Conservation (phyloP, 2,113 vertebrate genomes). For the Damaliscus lunatus region DNA sequence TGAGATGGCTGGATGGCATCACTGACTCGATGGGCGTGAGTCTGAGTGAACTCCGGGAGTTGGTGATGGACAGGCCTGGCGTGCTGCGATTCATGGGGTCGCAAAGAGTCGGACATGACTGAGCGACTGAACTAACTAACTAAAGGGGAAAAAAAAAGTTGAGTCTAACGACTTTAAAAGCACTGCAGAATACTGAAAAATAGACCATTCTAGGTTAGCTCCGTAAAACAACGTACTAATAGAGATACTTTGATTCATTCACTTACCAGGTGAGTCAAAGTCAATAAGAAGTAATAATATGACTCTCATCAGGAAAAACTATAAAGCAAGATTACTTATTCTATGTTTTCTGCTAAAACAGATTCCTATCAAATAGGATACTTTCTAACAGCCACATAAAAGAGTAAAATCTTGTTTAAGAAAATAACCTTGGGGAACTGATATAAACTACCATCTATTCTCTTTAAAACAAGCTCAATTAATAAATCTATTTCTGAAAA, state of each 20-base stretch:
- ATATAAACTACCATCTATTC: not conserved
- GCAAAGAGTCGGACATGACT: too few relatives aligned
- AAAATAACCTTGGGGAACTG: not conserved
- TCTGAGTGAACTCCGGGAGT: too few relatives aligned
- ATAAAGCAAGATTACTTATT: not conserved
- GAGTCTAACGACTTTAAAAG: not conserved
- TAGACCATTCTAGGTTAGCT: not conserved
- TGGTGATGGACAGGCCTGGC: too few relatives aligned
- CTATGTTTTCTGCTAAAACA: not conserved
- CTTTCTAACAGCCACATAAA: not conserved
- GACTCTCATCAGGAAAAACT: conserved; percentile 22
- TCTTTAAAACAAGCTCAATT: not conserved
- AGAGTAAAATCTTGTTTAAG: not conserved
- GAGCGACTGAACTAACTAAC: too few relatives aligned
- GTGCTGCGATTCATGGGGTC: fast-evolving
- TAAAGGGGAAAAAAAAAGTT: not conserved
- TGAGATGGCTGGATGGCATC: too few relatives aligned
- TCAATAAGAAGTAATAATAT: not conserved
- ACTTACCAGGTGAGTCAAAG: not conserved
- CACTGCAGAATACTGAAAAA: not conserved
- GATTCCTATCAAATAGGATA: not conserved
- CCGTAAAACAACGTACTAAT: not conserved
- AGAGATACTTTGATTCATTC: not conserved
- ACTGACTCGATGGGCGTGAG: too few relatives aligned
- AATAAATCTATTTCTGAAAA: not conserved